Conservation (phyloP, 2,888 invertebrate genomes). For the Saturnia japonica region DNA sequence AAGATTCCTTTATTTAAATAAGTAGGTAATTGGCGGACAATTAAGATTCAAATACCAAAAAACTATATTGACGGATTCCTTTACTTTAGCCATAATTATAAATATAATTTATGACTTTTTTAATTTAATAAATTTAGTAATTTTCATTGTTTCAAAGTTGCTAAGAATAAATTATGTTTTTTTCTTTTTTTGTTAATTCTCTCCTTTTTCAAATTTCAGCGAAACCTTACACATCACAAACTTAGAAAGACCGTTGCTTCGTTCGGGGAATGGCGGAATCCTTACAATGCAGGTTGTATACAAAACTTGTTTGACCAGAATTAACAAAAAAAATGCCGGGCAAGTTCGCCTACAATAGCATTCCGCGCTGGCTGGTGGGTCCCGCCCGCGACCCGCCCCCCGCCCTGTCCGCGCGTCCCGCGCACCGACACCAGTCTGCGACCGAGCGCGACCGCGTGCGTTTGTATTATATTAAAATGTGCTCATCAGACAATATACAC, state of each 20-base stretch:
- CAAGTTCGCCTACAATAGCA: constrained; percentile 82
- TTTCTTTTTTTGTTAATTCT: neutral
- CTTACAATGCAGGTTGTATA: constrained; percentile 81
- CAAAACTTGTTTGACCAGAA: constrained; percentile 82
- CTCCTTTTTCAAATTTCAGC: constrained; percentile 31
- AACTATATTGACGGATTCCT: neutral
- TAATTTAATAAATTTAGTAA: neutral
- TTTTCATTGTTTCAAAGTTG: neutral
- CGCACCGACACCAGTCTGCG: constrained; percentile 59
- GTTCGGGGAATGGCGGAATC: constrained; percentile 79
- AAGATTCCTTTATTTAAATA: constrained; percentile 9
- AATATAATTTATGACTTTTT: neutral
- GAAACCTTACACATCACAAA: constrained; percentile 58
- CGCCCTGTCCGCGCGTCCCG: constrained; percentile 44
- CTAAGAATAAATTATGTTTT: neutral
- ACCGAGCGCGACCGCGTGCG: constrained; percentile 67
- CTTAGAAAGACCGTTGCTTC: constrained; percentile 72
- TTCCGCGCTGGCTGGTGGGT: constrained; percentile 59
- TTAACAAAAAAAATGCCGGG: constrained; percentile 78
- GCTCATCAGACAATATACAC: constrained; percentile 45
- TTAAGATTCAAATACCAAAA: no score
- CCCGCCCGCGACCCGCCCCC: constrained; percentile 39
- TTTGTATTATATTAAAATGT: constrained; percentile 43
- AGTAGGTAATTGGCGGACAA: neutral
- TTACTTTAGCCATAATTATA: neutral